Evolutionary conservation across 2,113 vertebrate species (phyloP), one percentile per base, ranked within the genome.

Genomic region (Blennius ocellaris): DNA sequence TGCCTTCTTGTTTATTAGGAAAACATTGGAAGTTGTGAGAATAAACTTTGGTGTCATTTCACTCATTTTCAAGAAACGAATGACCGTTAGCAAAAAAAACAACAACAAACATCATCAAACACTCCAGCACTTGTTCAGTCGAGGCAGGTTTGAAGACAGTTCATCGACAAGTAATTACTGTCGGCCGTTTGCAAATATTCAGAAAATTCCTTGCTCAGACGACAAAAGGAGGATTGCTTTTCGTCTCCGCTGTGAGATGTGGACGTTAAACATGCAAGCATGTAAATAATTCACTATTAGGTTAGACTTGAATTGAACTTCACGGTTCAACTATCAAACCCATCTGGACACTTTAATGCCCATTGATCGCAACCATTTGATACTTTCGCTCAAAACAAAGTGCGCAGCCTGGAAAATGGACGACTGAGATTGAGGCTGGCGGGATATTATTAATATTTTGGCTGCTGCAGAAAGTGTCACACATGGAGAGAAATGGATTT

Each of bases 381-480:
- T 15, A 51, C 30, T 56, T 61, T 36, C 30, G 47, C 49, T 11
- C n/a, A 57, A 57, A 71, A 40, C 11, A 41, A 21, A 43, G 15
- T 16, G n/a, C 30, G 14, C 0, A 21, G 7, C 30, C 36, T 3
- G 10, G 0, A 17, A 44, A 59, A 38, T 51, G 7, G 53, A 49
- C 58, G 52, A 47, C 45, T 56, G 12, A 70, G 43, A 47, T 17
- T 36, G 9, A 53, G 14, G 11, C 12, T 50, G 52, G 8, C 9
- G 56, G 49, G 36, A 66, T 66, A 40, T 48, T 53, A 66, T 69
- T 76, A 70, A 43, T 53, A 56, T 57, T 66, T 70, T 62, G 7
- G 48, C 30, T 12, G 56, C 40, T 59, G 56, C 43, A 65, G 36
- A 65, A 49, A 43, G 37, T 73, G 50, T 53, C 11, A 5, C n/a